Percentiles rank a stretch among this genome's conserved stretches.
Evolutionary conservation across 2,797 vertebrate genomes (phyloP).

Genomic region (Peromyscus nudipes): DNA sequence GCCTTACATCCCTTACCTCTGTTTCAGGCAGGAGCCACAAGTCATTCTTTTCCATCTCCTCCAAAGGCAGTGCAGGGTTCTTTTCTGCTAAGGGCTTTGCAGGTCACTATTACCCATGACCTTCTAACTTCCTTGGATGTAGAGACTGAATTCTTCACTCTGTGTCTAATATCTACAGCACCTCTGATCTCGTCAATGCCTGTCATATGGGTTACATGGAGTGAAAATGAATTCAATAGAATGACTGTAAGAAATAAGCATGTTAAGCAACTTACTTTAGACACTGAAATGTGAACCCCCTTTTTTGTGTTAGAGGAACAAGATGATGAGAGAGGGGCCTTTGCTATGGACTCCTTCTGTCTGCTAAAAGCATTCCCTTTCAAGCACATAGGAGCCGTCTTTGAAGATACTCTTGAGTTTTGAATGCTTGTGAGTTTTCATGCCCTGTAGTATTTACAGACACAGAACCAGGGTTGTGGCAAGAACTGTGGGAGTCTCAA

Average conservation of each 20-base stretch:
- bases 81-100: not conserved
- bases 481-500: too few species aligned
- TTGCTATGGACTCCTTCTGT: not conserved
- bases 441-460: not conserved
- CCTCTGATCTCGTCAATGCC: not conserved
- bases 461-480: not conserved
- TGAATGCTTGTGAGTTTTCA: not conserved
- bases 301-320: not conserved
- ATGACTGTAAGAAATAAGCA: not conserved
- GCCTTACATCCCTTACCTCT: not conserved
- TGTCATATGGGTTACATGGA: not conserved
- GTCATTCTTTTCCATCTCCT: not conserved
- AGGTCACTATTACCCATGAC: not conserved
- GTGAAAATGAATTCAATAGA: not conserved
- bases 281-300: not conserved
- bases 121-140: not conserved
- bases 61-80: not conserved
- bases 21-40: not conserved
- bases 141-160: not conserved
- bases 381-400: rapidly evolving
- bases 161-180: rapidly evolving
- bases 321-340: not conserved
- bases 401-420: not conserved
- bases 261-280: not conserved
- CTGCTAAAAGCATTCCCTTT: rapidly evolving